phyloP scores from a whole-genome alignment of 2,113 vertebrate species.

The Phylloscopus trochilus region DNA sequence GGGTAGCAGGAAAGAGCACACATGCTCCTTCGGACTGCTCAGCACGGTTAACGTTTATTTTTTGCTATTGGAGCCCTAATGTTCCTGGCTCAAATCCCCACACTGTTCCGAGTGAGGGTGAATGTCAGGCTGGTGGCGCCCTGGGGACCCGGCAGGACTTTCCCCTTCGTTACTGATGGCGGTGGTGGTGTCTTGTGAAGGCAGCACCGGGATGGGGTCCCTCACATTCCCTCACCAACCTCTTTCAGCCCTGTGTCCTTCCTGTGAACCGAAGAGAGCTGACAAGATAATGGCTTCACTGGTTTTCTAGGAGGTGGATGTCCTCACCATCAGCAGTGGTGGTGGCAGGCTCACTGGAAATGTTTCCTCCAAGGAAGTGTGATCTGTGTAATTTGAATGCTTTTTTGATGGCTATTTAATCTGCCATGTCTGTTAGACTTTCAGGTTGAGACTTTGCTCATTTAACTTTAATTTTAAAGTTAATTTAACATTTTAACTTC shows the following conservation, averaged over 20 bases:
- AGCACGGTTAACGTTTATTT: neutral
- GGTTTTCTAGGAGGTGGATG: neutral
- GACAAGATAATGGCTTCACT: neutral
- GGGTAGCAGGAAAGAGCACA: accelerated
- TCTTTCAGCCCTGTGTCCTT: neutral
- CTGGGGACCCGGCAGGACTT: neutral
- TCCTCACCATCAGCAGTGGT: neutral
- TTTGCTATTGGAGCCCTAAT: neutral
- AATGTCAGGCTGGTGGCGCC: accelerated
- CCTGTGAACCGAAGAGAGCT: accelerated
- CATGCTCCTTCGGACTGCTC: neutral
- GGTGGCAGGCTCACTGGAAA: neutral
- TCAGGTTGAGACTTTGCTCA: neutral
- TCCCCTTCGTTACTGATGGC: accelerated
- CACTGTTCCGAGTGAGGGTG: neutral
- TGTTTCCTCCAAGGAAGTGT: neutral
- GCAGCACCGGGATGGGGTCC: neutral
- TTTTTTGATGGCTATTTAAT: neutral
- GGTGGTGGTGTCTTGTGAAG: neutral
- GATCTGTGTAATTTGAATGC: neutral
- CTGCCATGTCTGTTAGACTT: neutral
- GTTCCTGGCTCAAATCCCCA: neutral
- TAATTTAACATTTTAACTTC: neutral
- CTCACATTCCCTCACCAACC: neutral
- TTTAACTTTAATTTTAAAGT: neutral